Percentiles rank a stretch among this genome's conserved stretches.
Evolutionary conservation across 2,797 vertebrate species (phyloP).

Genomic region (Spheniscus humboldti): DNA sequence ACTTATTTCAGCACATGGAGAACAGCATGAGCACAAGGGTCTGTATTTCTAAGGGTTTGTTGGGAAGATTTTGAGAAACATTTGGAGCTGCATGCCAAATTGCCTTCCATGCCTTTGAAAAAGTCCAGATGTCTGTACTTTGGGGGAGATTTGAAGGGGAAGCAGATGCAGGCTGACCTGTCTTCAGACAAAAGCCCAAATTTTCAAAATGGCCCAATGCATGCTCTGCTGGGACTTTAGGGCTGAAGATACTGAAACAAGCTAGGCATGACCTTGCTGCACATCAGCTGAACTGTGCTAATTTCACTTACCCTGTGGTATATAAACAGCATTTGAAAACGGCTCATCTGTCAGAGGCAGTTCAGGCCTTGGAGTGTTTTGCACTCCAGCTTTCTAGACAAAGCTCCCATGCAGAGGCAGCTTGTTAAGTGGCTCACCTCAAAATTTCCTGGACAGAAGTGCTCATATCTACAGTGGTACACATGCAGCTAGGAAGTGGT

Average conservation of each 20-base stretch:
- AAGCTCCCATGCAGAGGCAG: background rate
- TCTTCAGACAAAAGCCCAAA: background rate
- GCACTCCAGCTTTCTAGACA: background rate
- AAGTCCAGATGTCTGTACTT: slow-evolving; percentile 8
- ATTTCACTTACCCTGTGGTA: background rate
- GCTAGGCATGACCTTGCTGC: background rate
- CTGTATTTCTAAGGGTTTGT: background rate
- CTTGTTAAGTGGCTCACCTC: background rate
- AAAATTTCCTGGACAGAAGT: background rate
- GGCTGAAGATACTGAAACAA: background rate
- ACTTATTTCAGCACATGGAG: background rate
- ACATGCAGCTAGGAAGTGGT: background rate
- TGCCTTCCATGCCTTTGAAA: slow-evolving; percentile 10
- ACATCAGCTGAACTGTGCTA: background rate
- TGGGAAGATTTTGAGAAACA: slow-evolving; percentile 12
- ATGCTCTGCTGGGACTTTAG: background rate
- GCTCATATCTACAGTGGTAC: background rate
- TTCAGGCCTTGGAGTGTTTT: background rate
- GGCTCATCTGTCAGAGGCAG: background rate
- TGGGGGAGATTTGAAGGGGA: background rate
- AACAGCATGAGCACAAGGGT: background rate
- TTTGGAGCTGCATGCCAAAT: background rate
- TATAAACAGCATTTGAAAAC: background rate
- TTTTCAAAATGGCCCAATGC: background rate
- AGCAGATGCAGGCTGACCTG: slow-evolving; percentile 12